These are phyloP conservation scores for Lymantria monacha DNA, from an alignment of 2,888 invertebrate species.

Conservation along the genomic window DNA sequence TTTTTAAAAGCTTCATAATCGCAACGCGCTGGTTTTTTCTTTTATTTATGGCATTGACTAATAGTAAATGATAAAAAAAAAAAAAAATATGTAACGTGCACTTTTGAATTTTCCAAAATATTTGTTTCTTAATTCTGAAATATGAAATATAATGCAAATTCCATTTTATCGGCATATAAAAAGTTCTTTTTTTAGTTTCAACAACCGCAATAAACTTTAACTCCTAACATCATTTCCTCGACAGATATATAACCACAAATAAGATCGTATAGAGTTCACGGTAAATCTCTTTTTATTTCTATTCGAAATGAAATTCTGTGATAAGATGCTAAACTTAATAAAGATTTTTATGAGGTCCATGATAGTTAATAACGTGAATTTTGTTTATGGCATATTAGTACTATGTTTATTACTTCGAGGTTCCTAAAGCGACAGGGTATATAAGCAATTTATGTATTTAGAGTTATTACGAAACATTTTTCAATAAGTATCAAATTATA, in stretches of 20 bases:
- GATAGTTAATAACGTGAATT: constrained; percentile 4
- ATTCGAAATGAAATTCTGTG: constrained; percentile 28
- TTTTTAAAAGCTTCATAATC: no score
- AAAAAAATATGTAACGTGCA: no score
- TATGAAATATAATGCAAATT: no score
- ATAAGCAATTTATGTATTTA: not conserved
- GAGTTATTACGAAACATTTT: not conserved
- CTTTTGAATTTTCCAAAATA: no score
- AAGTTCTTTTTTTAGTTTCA: constrained; percentile 21
- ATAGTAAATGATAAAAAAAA: no score
- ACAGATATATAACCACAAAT: constrained; percentile 18
- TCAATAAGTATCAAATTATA: not conserved
- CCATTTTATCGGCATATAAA: not conserved
- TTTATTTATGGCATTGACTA: no score
- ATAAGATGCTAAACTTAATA: constrained; percentile 29
- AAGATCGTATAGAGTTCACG: constrained; percentile 15
- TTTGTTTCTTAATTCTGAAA: no score
- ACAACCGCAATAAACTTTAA: constrained; percentile 34
- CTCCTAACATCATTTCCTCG: constrained; percentile 17
- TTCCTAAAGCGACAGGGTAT: not conserved
- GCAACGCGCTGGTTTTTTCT: no score
- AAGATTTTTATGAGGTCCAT: constrained; percentile 12
- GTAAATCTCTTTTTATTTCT: constrained; percentile 37
- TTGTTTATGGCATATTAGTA: not conserved
- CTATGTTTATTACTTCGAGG: not conserved